Percentiles rank a stretch among this genome's conserved stretches.
Evolutionary conservation across 2,797 vertebrate genomes (phyloP).

Genomic region (Cynodonichthys magdalenae): DNA sequence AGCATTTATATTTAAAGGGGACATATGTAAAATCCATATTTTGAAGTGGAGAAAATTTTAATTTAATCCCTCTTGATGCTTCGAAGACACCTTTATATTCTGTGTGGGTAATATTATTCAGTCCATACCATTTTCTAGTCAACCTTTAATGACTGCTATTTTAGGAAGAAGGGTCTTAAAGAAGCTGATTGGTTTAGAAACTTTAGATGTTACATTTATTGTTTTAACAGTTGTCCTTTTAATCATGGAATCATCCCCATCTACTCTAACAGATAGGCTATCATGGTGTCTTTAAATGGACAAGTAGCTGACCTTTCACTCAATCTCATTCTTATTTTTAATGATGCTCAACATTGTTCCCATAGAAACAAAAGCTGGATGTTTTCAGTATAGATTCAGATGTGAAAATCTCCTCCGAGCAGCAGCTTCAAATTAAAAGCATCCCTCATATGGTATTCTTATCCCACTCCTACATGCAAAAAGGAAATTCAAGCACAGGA

Average conservation of each 20-base stretch:
- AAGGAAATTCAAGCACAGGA: slow-evolving; percentile 47
- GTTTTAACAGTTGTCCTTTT: neutral
- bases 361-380: slow-evolving; percentile 58
- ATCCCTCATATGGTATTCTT: slow-evolving; percentile 21
- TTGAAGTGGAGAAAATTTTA: too few relatives aligned
- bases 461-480: slow-evolving; percentile 38
- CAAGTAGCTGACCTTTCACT: neutral
- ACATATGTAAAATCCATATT: too few relatives aligned
- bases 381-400: slow-evolving; percentile 42
- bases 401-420: slow-evolving; percentile 20
- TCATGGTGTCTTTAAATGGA: neutral
- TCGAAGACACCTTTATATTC: too few relatives aligned
- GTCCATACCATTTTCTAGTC: too few relatives aligned
- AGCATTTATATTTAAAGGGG: too few relatives aligned
- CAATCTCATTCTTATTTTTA: neutral
- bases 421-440: slow-evolving; percentile 38
- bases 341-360: slow-evolving; percentile 37
- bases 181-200: neutral
- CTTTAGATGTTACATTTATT: too few relatives aligned
- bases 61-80: too few relatives aligned
- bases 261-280: neutral
- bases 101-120: too few relatives aligned
- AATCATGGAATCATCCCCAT: neutral
- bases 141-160: neutral
- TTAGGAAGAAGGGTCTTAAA: neutral